Evolutionary conservation across 2,113 vertebrate genomes (phyloP).

Genomic region (Rhegmatorhina hoffmannsi): DNA sequence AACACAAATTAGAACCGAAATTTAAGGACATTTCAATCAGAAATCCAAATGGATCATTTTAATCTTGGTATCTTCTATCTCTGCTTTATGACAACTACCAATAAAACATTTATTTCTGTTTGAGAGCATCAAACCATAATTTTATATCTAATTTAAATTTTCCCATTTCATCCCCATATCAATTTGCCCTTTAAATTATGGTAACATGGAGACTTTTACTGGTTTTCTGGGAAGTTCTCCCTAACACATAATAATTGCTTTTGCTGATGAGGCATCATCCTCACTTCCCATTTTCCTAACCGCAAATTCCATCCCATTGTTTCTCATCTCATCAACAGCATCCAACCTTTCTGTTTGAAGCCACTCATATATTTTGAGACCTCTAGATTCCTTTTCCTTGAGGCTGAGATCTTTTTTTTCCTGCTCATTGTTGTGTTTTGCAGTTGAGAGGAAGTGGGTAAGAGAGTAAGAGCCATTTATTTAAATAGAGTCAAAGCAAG

Average conservation of each 20-base stretch:
- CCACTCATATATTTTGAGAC: background rate
- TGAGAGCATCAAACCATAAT: background rate
- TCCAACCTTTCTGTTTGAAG: background rate
- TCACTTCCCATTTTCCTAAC: background rate
- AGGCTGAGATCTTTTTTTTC: background rate
- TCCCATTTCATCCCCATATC: background rate
- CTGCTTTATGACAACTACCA: background rate
- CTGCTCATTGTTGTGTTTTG: background rate
- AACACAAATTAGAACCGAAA: background rate
- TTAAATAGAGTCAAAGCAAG: background rate
- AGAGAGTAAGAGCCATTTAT: background rate
- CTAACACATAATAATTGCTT: background rate
- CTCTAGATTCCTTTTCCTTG: background rate
- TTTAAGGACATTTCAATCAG: background rate
- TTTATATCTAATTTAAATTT: background rate
- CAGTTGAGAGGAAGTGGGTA: rapidly evolving
- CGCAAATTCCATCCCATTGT: background rate
- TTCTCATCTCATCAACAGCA: background rate
- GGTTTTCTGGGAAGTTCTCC: background rate
- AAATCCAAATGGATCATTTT: background rate
- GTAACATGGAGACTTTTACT: background rate
- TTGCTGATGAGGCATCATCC: background rate
- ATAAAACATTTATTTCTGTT: background rate
- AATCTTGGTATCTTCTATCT: background rate
- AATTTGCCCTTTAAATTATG: background rate